Base-by-base conservation (phyloP, 2,888 invertebrate genomes). In the Calliopum simillimum region DNA sequence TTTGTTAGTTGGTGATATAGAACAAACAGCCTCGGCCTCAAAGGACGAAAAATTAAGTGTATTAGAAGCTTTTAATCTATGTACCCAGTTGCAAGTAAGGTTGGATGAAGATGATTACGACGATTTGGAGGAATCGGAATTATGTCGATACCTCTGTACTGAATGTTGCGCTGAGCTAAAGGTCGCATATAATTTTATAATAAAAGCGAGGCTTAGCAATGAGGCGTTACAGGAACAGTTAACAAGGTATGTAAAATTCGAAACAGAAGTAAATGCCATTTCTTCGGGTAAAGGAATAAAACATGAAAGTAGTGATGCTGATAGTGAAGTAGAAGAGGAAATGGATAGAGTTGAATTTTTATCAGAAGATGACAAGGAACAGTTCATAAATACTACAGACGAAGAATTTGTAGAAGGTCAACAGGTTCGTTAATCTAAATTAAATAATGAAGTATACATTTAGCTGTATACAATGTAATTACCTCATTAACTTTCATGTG, bases 151-250 rank as follows among this genome's bases (percentile, higher is more conserved):
- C 46, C 59, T 77, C 6, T 77, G 77, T 59, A 46, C 56, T 1
- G 4, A 19, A 13, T 77, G 77, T 49, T 68, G 65, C 2, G 14
- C n/a, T 4, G 76, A 77, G 41, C n/a, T 77, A 2, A 56, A 44
- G 5, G 66, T 56, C 4, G 70, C 74, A 3, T 72, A 74, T 49
- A 71, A 76, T 11, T 77, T 77, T 41, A 73, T 76, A 14, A 23
- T 49, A 1, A 75, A 73, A 64, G 76, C 76, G 1, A 73, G 66
- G 8, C 55, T 71, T 5, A 76, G 74, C 8, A 47, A 74, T 64
- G 72, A 70, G 8, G 25, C 69, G 5, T 41, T 73, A 12, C 23
- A 11, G 12, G 12, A 33, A 14, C 58, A 66, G 44, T n/a, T 25
- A 6, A 33, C 5, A 4, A 13, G 12, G 23, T 14, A 33, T 8